A percentile compares a stretch with the other conserved stretches of the same genome.
Evolutionary conservation across 1,140 invertebrate genomes (phyloP).

Genomic region (Gerris buenoi): DNA sequence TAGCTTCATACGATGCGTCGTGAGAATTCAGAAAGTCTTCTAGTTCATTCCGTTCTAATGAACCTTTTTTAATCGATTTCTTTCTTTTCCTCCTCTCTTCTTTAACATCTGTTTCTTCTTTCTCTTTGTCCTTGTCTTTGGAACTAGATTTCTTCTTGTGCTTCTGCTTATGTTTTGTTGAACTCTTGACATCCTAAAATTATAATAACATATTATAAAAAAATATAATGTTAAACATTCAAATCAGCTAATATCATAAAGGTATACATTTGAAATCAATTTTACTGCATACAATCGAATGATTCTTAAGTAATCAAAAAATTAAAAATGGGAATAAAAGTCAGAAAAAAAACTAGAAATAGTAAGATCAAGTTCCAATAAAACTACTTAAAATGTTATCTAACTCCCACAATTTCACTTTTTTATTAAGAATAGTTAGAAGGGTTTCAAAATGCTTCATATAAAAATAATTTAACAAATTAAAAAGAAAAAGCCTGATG

Average conservation of each 20-base stretch:
- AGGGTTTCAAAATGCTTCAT: too few relatives aligned
- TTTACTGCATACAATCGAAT: not conserved
- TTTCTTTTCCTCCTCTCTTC: slow-evolving; percentile 18
- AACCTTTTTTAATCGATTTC: slow-evolving; percentile 13
- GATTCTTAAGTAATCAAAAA: too few relatives aligned
- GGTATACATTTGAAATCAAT: too few relatives aligned
- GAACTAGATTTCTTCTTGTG: slow-evolving; percentile 8
- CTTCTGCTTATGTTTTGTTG: slow-evolving; percentile 15
- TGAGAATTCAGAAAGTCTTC: slow-evolving; percentile 16
- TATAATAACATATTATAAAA: slow-evolving; percentile 1
- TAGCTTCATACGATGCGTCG: slow-evolving; percentile 18
- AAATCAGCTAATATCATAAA: not conserved
- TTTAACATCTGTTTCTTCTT: slow-evolving; percentile 8
- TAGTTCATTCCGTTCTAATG: slow-evolving; percentile 13
- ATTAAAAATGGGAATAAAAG: too few relatives aligned
- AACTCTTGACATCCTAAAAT: slow-evolving; percentile 7
- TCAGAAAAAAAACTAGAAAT: too few relatives aligned
- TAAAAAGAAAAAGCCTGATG: too few relatives aligned
- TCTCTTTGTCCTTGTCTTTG: slow-evolving; percentile 12
- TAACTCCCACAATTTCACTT: too few relatives aligned
- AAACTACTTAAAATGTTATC: too few relatives aligned
- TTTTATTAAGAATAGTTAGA: too few relatives aligned
- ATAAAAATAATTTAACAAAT: too few relatives aligned
- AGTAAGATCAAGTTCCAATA: too few relatives aligned
- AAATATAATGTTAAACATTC: too few relatives aligned